These are phyloP conservation scores for Lucinisca nassula DNA, from an alignment of 2,888 invertebrate genomes.

Conservation along the genomic window DNA sequence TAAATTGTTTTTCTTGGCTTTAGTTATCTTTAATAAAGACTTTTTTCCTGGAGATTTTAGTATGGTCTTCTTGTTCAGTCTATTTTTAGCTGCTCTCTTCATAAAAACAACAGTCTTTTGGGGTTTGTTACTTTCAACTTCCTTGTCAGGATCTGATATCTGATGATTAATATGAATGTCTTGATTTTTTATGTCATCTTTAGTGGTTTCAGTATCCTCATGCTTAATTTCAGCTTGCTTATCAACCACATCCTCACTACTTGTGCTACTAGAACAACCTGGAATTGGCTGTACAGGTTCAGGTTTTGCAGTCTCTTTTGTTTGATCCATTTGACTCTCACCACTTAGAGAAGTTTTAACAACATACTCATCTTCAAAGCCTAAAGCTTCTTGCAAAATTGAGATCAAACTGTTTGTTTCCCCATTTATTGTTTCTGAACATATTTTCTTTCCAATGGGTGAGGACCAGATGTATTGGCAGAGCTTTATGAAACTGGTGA, in stretches of 20 bases:
- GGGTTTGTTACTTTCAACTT: background rate
- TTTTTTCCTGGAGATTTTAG: conserved; percentile 20
- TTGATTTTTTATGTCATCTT: background rate
- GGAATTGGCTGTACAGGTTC: background rate
- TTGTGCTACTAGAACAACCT: conserved; percentile 34
- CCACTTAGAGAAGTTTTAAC: background rate
- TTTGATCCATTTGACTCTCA: background rate
- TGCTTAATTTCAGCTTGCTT: background rate
- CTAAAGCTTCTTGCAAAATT: conserved; percentile 82
- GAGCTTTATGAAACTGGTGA: conserved; percentile 96
- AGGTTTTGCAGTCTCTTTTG: background rate
- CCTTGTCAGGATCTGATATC: background rate
- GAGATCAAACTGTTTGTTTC: conserved; percentile 78
- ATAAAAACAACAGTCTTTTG: conserved; percentile 38
- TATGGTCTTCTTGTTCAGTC: conserved; percentile 22
- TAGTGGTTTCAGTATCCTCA: background rate
- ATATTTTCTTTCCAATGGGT: conserved; percentile 73
- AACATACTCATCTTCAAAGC: conserved; percentile 74
- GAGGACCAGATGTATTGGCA: conserved; percentile 93
- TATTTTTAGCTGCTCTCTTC: conserved; percentile 45
- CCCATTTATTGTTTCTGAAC: conserved; percentile 71
- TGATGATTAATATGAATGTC: background rate
- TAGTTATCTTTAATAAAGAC: background rate
- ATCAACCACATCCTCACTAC: background rate
- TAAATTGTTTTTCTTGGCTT: conserved; percentile 6